A percentile compares a stretch with the other conserved stretches of the same genome.
phyloP scores from a whole-genome alignment of 1,140 invertebrate species.

The Triops cancriformis region DNA sequence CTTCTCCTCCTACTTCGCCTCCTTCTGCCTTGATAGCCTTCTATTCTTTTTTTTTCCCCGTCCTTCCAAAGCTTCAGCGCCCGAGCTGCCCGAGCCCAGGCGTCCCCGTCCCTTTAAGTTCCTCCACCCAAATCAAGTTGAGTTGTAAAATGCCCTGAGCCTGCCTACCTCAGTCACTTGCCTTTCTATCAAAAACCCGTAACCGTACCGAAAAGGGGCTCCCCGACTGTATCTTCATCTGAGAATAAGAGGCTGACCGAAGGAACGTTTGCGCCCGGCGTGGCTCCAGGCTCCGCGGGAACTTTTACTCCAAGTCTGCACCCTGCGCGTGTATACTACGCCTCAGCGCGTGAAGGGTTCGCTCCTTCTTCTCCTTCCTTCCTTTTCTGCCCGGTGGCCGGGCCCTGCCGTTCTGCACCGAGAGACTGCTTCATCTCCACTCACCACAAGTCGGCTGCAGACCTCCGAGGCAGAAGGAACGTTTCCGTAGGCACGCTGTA shows the following conservation, averaged over 20 bases:
- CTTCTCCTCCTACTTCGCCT: not conserved
- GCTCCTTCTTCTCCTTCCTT: not conserved
- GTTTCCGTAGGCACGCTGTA: not conserved
- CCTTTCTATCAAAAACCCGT: slow-evolving; percentile 10
- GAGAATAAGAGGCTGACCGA: not conserved
- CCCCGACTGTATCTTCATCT: not conserved
- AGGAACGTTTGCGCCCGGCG: not conserved
- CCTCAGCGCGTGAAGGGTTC: slow-evolving; percentile 7
- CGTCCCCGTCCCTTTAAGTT: not conserved
- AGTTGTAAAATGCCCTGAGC: slow-evolving; percentile 9
- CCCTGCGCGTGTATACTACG: not conserved
- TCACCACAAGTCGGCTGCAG: not conserved
- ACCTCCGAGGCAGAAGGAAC: slow-evolving; percentile 9
- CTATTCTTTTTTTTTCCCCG: not conserved
- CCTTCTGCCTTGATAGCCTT: slow-evolving; percentile 4
- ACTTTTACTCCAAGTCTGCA: not conserved
- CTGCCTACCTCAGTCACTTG: slow-evolving; percentile 8
- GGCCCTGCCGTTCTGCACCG: not conserved
- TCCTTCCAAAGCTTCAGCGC: not conserved
- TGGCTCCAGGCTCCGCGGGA: not conserved
- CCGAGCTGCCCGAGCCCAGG: not conserved
- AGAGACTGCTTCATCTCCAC: not conserved
- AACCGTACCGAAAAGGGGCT: slow-evolving; percentile 8
- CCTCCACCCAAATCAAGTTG: slow-evolving; percentile 6
- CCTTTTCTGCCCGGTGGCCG: not conserved